These are phyloP conservation scores for Peromyscus polionotus DNA, from an alignment of 2,113 vertebrate genomes.

Conservation along the genomic window DNA sequence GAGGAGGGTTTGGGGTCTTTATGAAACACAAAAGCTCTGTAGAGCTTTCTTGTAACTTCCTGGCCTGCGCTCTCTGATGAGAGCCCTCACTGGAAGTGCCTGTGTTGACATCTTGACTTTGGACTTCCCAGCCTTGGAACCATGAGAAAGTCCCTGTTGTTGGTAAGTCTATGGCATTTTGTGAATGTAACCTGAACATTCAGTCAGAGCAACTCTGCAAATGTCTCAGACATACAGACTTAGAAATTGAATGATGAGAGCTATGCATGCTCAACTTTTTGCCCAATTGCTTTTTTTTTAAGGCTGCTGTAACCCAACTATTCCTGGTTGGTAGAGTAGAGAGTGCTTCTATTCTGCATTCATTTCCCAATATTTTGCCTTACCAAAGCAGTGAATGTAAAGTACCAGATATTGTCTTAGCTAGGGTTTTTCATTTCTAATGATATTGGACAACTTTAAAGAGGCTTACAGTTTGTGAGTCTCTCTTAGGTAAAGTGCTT, in stretches of 20 bases:
- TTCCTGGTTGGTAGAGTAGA: neutral
- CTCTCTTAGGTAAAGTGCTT: constrained; percentile 17
- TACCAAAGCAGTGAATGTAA: neutral
- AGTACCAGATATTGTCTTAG: constrained; percentile 15
- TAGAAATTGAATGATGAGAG: neutral
- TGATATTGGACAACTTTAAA: neutral
- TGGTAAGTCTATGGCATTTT: neutral
- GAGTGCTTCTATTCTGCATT: neutral
- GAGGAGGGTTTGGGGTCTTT: neutral
- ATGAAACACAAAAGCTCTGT: neutral
- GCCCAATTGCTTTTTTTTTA: neutral
- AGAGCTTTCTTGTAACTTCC: neutral
- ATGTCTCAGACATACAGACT: neutral
- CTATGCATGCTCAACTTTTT: neutral
- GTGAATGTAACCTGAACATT: neutral
- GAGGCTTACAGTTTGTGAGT: neutral
- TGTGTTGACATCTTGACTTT: neutral
- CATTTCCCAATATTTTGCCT: neutral
- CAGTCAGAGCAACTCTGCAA: neutral
- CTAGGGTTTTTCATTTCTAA: neutral
- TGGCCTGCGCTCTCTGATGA: neutral
- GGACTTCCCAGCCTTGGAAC: neutral
- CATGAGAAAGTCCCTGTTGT: neutral
- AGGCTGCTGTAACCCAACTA: neutral
- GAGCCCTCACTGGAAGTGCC: neutral